Base-by-base conservation (phyloP, 1,140 invertebrate species). In the Scaptomyza pallida region DNA sequence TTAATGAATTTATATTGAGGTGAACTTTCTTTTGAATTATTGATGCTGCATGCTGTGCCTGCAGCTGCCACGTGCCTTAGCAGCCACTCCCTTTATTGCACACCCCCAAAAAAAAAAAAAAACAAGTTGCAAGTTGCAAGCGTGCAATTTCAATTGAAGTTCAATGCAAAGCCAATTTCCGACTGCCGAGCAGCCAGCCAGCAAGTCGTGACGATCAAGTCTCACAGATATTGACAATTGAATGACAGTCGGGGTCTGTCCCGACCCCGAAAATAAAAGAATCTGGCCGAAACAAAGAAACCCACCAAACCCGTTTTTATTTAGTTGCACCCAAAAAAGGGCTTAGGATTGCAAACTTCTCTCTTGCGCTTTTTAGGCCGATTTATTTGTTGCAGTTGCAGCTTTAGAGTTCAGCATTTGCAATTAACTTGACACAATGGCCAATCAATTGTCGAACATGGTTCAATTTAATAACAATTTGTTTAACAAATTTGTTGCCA, bases 151-250 rank as follows among this genome's bases (percentile, higher is more conserved):
- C 68, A 75, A 65, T 75, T 75, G 68, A 75, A 75, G 72, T 75
- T 75, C 72, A 75, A 75, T 75, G 72, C 61, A 72, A 75, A 64
- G 50, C 44, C 72, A 72, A 67, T 72, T 71, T 72, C 52, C 59
- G 45, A 54, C 21, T 47, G 30, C 60, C 17, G 30, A 44, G 35
- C 23, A 26, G 56, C 50, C 48, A 45, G 9, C 3, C 59, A 37
- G 51, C 51, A 23, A 59, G 54, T 52, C 69, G 69, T 86, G 81
- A 86, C 74, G 81, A 61, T 88, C 82, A 56, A 78, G 41, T 62
- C 59, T 43, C 48, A 51, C 70, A 86, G 73, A 86, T 64, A 86
- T 83, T 88, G 81, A 88, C 81, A 86, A 68, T 65, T 86, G 81
- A 86, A 81, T 86, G 78, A 79, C 82, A 81, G 74, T 76, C 73